Percentiles rank a stretch among this genome's conserved stretches.
Evolutionary conservation across 35 echinoderm and acorn worm species (phyloP).

Genomic region (Anneissia japonica): DNA sequence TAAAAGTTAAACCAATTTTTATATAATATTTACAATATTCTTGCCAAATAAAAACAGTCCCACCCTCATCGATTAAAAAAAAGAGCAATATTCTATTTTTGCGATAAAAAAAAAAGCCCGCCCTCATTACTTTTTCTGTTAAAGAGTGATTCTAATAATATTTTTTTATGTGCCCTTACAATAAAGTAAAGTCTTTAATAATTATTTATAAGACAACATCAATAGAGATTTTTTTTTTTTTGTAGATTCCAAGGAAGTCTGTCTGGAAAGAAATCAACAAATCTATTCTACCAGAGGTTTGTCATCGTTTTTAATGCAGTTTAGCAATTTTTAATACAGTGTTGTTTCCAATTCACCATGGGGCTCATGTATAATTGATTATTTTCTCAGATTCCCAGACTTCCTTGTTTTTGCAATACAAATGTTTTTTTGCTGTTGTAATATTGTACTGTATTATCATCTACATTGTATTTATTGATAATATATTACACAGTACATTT

Average conservation of each 20-base stretch:
- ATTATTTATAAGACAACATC: not conserved
- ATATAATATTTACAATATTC: too few species aligned
- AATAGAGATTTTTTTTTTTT: slow-evolving; percentile 12
- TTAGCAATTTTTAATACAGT: not conserved
- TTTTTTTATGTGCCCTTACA: not conserved
- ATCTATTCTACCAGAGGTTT: slow-evolving; percentile 28
- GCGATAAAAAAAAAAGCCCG: not conserved
- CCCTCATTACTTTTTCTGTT: not conserved
- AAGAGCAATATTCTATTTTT: not conserved
- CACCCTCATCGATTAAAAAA: not conserved
- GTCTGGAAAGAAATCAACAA: slow-evolving; percentile 39
- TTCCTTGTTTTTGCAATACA: too few species aligned
- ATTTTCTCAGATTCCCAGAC: too few species aligned
- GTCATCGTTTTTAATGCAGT: not conserved
- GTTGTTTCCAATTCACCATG: not conserved
- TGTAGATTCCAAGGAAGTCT: slow-evolving; percentile 44
- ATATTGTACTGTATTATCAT: too few species aligned
- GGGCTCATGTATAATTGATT: not conserved
- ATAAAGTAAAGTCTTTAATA: not conserved
- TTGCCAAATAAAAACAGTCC: not conserved
- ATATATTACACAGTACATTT: too few species aligned
- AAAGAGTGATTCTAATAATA: not conserved
- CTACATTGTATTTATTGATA: too few species aligned
- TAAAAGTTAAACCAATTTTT: too few species aligned
- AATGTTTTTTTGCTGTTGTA: not conserved